These are phyloP conservation scores for Echinops telfairi DNA, from an alignment of 2,113 vertebrate species.

Conservation along the genomic window DNA sequence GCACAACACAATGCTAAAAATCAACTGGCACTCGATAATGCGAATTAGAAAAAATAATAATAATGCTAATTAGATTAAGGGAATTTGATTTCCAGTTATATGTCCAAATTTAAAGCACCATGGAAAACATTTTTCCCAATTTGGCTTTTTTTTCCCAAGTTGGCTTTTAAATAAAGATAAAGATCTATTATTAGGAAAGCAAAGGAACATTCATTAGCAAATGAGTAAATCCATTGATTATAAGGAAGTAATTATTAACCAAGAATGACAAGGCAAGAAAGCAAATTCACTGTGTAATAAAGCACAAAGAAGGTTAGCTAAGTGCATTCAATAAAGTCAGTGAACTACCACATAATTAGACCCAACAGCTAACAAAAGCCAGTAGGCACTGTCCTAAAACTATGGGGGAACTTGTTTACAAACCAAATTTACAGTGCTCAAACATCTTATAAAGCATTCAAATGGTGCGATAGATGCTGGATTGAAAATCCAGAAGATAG, in stretches of 20 bases:
- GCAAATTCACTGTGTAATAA: slow-evolving; percentile 71
- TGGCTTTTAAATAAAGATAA: slow-evolving; percentile 72
- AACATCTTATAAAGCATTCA: not conserved
- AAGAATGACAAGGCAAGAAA: slow-evolving; percentile 47
- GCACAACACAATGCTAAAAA: not conserved
- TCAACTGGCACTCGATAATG: slow-evolving; percentile 1
- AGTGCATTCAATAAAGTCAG: slow-evolving; percentile 52
- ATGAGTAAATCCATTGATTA: slow-evolving; percentile 64
- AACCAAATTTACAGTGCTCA: not conserved
- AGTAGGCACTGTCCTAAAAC: slow-evolving; percentile 44
- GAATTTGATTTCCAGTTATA: slow-evolving; percentile 41
- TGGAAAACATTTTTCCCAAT: slow-evolving; percentile 16
- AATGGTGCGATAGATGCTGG: not conserved
- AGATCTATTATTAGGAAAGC: slow-evolving; percentile 60
- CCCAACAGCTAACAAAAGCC: slow-evolving; percentile 44
- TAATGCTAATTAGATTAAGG: slow-evolving; percentile 51
- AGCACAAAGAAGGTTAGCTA: slow-evolving; percentile 67
- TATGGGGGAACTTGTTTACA: slow-evolving; percentile 49
- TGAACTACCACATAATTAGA: slow-evolving; percentile 73
- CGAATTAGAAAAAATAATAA: slow-evolving; percentile 37
- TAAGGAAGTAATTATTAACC: slow-evolving; percentile 57
- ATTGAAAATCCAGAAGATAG: not conserved
- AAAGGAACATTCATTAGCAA: slow-evolving; percentile 71
- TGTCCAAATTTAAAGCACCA: slow-evolving; percentile 44
- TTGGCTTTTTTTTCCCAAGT: not conserved